A percentile compares a stretch with the other conserved stretches of the same genome.
phyloP scores from a whole-genome alignment of 2,113 vertebrate genomes.

The Osmerus eperlanus region DNA sequence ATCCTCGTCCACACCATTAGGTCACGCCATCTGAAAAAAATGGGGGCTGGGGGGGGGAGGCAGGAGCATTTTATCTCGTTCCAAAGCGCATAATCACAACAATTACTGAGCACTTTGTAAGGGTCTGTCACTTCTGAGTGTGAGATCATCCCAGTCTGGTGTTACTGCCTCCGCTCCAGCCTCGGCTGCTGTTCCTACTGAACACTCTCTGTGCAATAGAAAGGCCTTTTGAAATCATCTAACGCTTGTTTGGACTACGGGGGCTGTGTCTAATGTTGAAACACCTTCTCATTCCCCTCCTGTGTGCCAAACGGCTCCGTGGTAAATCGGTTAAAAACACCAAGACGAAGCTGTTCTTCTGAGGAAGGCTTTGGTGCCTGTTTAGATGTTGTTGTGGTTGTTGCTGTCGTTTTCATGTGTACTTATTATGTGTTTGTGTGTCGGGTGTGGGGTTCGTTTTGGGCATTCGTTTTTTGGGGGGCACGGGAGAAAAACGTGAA shows the following conservation, averaged over 20 bases:
- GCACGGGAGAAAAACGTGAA: not conserved
- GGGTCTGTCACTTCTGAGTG: constrained; percentile 38
- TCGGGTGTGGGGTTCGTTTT: not conserved
- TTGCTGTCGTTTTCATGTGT: not conserved
- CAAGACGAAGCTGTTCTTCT: not conserved
- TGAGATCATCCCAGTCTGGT: constrained; percentile 38
- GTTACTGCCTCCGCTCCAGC: constrained; percentile 27
- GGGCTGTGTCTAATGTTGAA: constrained; percentile 34
- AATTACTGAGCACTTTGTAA: constrained; percentile 46
- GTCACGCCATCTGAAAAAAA: constrained; percentile 32
- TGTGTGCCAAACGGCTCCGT: constrained; percentile 21
- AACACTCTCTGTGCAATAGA: constrained; percentile 16
- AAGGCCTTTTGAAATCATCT: constrained; percentile 47
- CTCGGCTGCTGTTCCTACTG: constrained; percentile 31
- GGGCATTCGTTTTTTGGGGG: no score
- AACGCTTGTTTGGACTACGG: constrained; percentile 38
- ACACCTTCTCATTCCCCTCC: constrained; percentile 25
- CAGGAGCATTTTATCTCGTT: constrained; percentile 48
- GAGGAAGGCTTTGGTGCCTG: not conserved
- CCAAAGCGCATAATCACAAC: constrained; percentile 49
- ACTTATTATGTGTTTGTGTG: not conserved
- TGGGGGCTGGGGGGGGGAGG: no score
- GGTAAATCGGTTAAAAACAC: constrained; percentile 6
- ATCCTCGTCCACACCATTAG: constrained; percentile 9
- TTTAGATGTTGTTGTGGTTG: not conserved